phyloP scores from a whole-genome alignment of 2,888 invertebrate genomes.

The Sinhomidia bicolor region DNA sequence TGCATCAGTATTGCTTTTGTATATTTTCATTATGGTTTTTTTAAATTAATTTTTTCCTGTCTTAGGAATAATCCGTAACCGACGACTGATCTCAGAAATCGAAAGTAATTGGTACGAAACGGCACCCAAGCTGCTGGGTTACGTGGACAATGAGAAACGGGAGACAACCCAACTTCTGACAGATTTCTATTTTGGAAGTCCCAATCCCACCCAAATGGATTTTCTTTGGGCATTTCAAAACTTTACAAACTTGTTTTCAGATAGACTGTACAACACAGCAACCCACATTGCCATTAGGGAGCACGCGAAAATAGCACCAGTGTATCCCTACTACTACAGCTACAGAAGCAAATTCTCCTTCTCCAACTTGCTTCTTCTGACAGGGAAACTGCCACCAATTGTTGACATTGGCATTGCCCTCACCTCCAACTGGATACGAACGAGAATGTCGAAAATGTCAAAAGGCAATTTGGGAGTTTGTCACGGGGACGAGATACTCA shows the following conservation, averaged over 20 bases:
- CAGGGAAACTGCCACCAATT: constrained; percentile 67
- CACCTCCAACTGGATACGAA: constrained; percentile 67
- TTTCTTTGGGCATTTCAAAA: constrained; percentile 71
- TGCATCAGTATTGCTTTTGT: background rate
- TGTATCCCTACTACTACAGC: constrained; percentile 74
- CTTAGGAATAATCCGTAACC: constrained; percentile 72
- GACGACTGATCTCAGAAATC: constrained; percentile 66
- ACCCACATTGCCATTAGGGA: constrained; percentile 69
- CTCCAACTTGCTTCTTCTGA: constrained; percentile 63
- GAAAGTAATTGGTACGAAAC: constrained; percentile 72
- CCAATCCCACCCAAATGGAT: constrained; percentile 56
- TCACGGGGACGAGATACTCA: constrained; percentile 84
- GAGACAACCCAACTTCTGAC: constrained; percentile 55
- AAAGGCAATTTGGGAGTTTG: constrained; percentile 81
- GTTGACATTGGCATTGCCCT: constrained; percentile 67
- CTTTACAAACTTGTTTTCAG: constrained; percentile 75
- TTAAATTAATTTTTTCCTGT: constrained; percentile 3
- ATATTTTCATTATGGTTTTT: background rate
- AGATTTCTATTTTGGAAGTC: constrained; percentile 71
- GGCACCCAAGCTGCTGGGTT: constrained; percentile 71
- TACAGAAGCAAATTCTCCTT: constrained; percentile 73
- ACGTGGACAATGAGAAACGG: constrained; percentile 57
- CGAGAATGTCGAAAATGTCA: constrained; percentile 24
- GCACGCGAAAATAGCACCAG: constrained; percentile 68
- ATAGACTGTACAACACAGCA: constrained; percentile 75